Base-by-base conservation (phyloP, 2,888 invertebrate species). In the Platycheirus rosarum region DNA sequence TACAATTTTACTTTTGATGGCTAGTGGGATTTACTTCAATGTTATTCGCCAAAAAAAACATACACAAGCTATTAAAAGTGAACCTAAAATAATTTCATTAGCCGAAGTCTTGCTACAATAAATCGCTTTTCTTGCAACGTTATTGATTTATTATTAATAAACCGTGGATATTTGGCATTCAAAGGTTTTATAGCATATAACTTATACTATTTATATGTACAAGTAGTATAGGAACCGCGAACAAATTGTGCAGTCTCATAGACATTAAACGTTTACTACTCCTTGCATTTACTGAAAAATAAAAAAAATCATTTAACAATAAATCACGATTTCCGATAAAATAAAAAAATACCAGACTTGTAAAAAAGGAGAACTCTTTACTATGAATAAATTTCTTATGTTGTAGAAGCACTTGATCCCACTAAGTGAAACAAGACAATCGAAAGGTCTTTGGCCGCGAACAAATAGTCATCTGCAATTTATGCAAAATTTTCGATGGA, bases 291-390 rank as follows among this genome's bases (percentile, higher is more conserved):
- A 79, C 74, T 78, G 73, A 78, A 78, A 78, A 78, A 57, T 48
- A 11, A 16, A 32, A 60, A 29, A 16, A 44, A 57, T 75, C 51
- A 60, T 75, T 80, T 80, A 70, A 70, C 75, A 80, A 80, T 80
- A 75, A 80, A 80, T 80, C 80, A 80, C 80, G 80, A 80, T 75
- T 80, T 80, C 32, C 70, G 75, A 80, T 80, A 70, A 80, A 80
- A 60, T 51, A 70, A 70, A 65, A 20, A 70, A 80, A 74, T 69
- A 65, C 65, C 65, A 80, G 65, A 37, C 69, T 63, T 65, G 44
- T 20, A 63, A 37, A 55, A 51, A 51, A 46, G 32, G 40, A 40
- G 18, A 53, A 46, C 73, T 74, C 73, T 55, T 74, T 49, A 63
- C 32, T 57, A 42, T 73, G 78, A 78, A 78, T 73, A 78, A 78